Conservation (phyloP, 2,797 vertebrate species). For the Eulemur rubriventer region DNA sequence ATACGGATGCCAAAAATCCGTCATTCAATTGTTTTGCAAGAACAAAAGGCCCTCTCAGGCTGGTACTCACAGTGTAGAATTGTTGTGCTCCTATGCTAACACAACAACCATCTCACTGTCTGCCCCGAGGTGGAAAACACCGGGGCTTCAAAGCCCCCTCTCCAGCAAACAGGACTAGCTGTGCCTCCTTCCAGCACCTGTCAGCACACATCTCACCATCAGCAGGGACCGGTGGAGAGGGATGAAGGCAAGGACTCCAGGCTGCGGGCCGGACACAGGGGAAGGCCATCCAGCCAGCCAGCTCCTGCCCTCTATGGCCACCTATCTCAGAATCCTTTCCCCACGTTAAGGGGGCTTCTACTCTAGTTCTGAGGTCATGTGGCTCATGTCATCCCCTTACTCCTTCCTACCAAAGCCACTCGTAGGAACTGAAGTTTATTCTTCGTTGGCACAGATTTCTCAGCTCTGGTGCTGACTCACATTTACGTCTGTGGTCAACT, state of each 20-base stretch:
- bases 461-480: not conserved
- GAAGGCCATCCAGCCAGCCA: not conserved
- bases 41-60: constrained; percentile 36
- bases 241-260: not conserved
- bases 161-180: not conserved
- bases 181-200: not conserved
- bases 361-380: not conserved
- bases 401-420: not conserved
- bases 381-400: not conserved
- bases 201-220: not conserved
- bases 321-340: not conserved
- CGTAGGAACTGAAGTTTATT: not conserved
- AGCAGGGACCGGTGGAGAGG: not conserved
- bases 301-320: not conserved
- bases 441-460: not conserved
- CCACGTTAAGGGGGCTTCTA: not conserved
- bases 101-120: not conserved
- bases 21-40: not conserved
- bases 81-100: not conserved
- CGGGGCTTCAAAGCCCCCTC: not conserved
- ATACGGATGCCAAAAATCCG: not conserved
- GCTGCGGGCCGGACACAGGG: rapidly evolving
- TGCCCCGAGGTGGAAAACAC: not conserved
- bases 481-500: not conserved
- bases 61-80: not conserved